phyloP scores from a whole-genome alignment of 2,113 vertebrate species.

The Phalacrocorax pelagicus region DNA sequence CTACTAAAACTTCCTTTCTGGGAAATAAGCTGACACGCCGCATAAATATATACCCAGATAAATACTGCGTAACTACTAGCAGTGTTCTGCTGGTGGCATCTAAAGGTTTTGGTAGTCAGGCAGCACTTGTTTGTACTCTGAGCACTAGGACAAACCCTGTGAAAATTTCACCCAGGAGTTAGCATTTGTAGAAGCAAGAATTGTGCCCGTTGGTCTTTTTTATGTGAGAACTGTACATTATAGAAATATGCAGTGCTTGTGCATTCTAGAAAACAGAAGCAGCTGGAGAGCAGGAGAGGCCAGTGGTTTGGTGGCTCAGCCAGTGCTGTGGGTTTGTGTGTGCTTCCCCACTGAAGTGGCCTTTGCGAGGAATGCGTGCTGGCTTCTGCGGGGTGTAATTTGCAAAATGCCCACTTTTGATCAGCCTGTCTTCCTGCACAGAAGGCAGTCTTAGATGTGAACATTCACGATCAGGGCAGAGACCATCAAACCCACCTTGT shows the following conservation, averaged over 20 bases:
- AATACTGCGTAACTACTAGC: not conserved
- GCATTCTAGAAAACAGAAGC: not conserved
- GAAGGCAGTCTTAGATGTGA: not conserved
- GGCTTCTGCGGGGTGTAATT: not conserved
- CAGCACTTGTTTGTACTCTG: not conserved
- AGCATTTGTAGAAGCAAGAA: not conserved
- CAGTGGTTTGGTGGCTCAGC: accelerated
- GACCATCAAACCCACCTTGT: not conserved
- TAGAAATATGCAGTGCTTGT: not conserved
- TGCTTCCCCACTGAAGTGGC: not conserved
- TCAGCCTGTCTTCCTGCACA: not conserved
- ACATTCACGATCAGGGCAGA: not conserved
- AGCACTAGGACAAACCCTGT: not conserved
- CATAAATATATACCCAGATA: not conserved
- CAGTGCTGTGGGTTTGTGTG: not conserved
- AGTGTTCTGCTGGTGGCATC: not conserved
- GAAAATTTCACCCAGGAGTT: not conserved
- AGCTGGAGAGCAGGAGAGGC: not conserved
- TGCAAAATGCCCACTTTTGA: not conserved
- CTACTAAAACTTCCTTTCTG: not conserved
- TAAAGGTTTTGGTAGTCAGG: not conserved
- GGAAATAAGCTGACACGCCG: not conserved
- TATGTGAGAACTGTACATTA: not conserved
- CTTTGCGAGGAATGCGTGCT: accelerated
- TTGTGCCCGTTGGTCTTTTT: not conserved